phyloP scores from a whole-genome alignment of 2,888 invertebrate species.

The Cotesia congregata region DNA sequence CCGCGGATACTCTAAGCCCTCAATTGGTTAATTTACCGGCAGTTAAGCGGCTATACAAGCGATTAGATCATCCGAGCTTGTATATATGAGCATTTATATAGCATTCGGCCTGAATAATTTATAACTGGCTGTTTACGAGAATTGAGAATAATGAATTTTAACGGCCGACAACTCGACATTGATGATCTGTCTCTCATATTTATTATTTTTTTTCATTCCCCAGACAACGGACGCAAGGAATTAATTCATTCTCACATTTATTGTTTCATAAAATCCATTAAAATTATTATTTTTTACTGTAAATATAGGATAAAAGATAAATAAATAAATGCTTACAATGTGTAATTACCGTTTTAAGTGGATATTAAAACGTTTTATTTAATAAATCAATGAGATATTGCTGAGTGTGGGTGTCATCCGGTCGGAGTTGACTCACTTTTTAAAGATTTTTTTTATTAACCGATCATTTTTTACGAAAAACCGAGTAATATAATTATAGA shows the following conservation, averaged over 20 bases:
- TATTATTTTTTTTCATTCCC: neutral
- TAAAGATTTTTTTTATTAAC: neutral
- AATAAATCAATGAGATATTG: neutral
- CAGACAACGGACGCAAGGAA: slow-evolving; percentile 38
- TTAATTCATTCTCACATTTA: slow-evolving; percentile 21
- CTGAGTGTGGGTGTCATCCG: neutral
- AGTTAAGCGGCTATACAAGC: slow-evolving; percentile 68
- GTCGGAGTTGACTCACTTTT: neutral
- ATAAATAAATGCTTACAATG: neutral
- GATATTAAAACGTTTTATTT: neutral
- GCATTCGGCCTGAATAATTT: slow-evolving; percentile 70
- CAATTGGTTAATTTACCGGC: slow-evolving; percentile 71
- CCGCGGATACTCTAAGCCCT: slow-evolving; percentile 71
- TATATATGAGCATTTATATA: slow-evolving; percentile 30
- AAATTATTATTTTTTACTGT: slow-evolving; percentile 1
- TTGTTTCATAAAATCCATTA: neutral
- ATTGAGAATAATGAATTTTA: slow-evolving; percentile 71
- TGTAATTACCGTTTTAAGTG: neutral
- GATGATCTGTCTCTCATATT: slow-evolving; percentile 36
- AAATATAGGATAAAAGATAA: neutral
- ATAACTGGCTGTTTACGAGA: slow-evolving; percentile 71
- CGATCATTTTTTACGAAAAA: no score
- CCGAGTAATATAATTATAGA: neutral
- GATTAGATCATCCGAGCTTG: slow-evolving; percentile 68
- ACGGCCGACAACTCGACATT: slow-evolving; percentile 49